These are phyloP conservation scores for Fistularia tabacaria DNA, from an alignment of 2,797 vertebrate species.

Conservation along the genomic window DNA sequence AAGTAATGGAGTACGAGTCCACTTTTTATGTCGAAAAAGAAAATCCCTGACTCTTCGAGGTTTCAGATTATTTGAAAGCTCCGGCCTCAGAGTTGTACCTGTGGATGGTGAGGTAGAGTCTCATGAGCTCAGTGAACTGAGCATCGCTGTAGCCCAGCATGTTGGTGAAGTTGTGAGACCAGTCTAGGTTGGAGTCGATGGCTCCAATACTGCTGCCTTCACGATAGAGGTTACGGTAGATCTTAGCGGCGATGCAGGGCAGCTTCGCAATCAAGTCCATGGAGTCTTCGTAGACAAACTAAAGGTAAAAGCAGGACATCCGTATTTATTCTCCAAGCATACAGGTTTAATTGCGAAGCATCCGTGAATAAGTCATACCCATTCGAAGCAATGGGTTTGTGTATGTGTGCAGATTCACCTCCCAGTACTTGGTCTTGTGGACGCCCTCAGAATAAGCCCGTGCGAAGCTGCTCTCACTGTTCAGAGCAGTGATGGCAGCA, in stretches of 20 bases:
- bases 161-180: conserved; percentile 97
- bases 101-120: conserved; percentile 98
- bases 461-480: conserved; percentile 94
- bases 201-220: conserved; percentile 97
- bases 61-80: background rate
- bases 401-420: conserved; percentile 71
- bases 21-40: too few relatives aligned
- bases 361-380: too few relatives aligned
- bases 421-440: conserved; percentile 93
- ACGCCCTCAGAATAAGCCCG: conserved; percentile 90
- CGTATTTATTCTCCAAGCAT: background rate
- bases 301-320: background rate
- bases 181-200: conserved; percentile 93
- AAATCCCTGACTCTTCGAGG: background rate
- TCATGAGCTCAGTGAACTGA: conserved; percentile 95
- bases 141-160: conserved; percentile 93
- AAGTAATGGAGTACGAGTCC: too few relatives aligned
- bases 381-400: too few relatives aligned
- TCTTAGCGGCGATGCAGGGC: conserved; percentile 94
- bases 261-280: conserved; percentile 98
- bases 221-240: conserved; percentile 94
- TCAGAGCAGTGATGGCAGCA: conserved; percentile 91
- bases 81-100: conserved; percentile 70
- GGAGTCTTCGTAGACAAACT: conserved; percentile 94
- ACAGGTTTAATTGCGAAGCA: too few relatives aligned